Evolutionary conservation across 2,797 vertebrate species (phyloP).

Genomic region (Spheniscus humboldti): DNA sequence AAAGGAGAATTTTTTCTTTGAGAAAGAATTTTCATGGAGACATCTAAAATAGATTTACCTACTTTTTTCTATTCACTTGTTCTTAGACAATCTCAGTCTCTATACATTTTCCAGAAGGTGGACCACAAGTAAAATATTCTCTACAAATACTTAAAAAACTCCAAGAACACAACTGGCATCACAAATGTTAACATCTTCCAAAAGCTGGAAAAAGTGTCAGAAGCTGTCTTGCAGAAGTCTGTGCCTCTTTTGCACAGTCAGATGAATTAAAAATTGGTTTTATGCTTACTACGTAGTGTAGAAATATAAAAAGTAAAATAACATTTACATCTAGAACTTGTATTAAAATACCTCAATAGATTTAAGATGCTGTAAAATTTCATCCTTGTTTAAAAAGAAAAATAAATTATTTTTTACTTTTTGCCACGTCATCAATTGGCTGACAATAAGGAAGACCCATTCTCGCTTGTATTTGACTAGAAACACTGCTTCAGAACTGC

Average conservation of each 20-base stretch:
- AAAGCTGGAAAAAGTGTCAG: not conserved
- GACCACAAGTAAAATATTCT: not conserved
- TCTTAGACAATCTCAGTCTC: not conserved
- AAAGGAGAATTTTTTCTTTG: not conserved
- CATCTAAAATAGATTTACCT: not conserved
- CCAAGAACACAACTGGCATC: not conserved
- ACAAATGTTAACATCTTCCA: not conserved
- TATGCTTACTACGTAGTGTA: not conserved
- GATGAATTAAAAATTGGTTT: not conserved
- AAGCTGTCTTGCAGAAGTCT: not conserved
- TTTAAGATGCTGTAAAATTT: not conserved
- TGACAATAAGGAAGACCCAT: not conserved
- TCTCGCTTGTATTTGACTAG: not conserved
- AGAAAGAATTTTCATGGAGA: not conserved
- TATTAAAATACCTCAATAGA: not conserved
- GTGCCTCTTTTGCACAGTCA: rapidly evolving
- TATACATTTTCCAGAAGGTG: not conserved
- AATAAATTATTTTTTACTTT: not conserved
- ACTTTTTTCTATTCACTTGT: not conserved
- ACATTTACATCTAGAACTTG: not conserved
- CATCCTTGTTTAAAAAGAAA: not conserved
- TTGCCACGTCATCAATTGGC: not conserved
- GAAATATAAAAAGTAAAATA: not conserved
- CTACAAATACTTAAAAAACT: not conserved
- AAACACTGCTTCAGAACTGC: not conserved